Percentiles rank a stretch among this genome's conserved stretches.
These are phyloP conservation scores for Scartelaos histophorus DNA, from an alignment of 2,113 vertebrate species.

Conservation along the genomic window DNA sequence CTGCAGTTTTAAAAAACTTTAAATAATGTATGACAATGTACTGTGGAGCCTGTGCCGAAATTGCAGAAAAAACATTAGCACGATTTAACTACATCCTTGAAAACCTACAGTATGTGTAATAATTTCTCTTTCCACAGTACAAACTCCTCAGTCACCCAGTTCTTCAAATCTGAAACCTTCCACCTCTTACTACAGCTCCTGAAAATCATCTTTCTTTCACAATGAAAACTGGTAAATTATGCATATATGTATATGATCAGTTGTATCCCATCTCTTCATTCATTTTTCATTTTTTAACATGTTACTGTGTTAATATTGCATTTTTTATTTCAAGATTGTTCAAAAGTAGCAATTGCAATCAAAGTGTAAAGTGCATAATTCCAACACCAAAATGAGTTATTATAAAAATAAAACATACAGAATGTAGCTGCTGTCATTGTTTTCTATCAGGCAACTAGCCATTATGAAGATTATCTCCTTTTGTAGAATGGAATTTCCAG, in stretches of 20 bases:
- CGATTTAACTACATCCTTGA: not conserved
- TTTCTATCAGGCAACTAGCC: not conserved
- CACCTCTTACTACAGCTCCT: constrained; percentile 71
- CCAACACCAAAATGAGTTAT: not conserved
- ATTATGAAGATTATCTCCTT: not conserved
- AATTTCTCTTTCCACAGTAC: constrained; percentile 47
- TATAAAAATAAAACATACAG: not conserved
- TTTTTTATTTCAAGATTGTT: not conserved
- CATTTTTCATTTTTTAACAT: not conserved
- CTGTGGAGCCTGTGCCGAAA: not conserved
- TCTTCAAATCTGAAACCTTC: constrained; percentile 65
- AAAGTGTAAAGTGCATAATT: not conserved
- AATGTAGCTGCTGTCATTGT: not conserved
- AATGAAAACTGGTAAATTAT: not conserved
- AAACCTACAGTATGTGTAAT: no score
- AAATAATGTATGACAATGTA: not conserved
- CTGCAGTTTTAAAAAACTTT: not conserved
- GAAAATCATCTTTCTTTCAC: constrained; percentile 16
- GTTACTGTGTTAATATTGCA: not conserved
- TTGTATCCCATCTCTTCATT: not conserved
- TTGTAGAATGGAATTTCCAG: not conserved
- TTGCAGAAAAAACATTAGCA: not conserved
- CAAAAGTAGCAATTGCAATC: not conserved
- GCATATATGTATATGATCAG: not conserved
- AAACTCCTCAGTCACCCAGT: constrained; percentile 54